A percentile compares a stretch with the other conserved stretches of the same genome.
Conservation (phyloP, 2,888 invertebrate species). For the Acronicta aceris region DNA sequence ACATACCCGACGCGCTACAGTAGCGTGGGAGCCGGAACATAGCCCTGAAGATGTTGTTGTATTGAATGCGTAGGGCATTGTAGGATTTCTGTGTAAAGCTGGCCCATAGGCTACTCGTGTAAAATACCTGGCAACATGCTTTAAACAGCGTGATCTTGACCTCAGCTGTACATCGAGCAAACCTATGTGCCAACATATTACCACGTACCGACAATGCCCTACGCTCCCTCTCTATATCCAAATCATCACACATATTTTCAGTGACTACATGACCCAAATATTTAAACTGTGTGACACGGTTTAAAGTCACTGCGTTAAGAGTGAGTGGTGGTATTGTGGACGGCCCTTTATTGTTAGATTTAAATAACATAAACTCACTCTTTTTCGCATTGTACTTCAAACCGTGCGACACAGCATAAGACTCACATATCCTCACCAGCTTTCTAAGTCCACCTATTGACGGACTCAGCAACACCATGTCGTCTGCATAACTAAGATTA, state of each 20-base stretch:
- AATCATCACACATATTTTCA: constrained; percentile 7
- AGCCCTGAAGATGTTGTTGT: constrained; percentile 4
- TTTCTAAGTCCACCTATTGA: constrained; percentile 3
- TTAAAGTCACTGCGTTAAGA: neutral
- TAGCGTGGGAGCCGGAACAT: constrained; percentile 2
- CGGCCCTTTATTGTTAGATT: neutral
- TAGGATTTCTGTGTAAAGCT: neutral
- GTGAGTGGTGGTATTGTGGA: neutral
- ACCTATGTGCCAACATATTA: constrained; percentile 5
- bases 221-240: constrained; percentile 12
- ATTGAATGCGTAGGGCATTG: constrained; percentile 3
- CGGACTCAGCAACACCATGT: constrained; percentile 23
- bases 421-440: neutral
- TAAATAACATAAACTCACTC: neutral
- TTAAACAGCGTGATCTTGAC: constrained; percentile 4
- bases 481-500: constrained; percentile 22
- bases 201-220: neutral
- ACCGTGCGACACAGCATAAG: neutral
- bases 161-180: neutral
- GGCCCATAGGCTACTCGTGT: constrained; percentile 2
- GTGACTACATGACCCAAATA: constrained; percentile 8
- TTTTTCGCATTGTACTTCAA: neutral
- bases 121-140: constrained; percentile 4
- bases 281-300: neutral
- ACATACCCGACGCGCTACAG: constrained; percentile 13